phyloP scores from a whole-genome alignment of 2,888 invertebrate species.

The Metacarcinus magister region DNA sequence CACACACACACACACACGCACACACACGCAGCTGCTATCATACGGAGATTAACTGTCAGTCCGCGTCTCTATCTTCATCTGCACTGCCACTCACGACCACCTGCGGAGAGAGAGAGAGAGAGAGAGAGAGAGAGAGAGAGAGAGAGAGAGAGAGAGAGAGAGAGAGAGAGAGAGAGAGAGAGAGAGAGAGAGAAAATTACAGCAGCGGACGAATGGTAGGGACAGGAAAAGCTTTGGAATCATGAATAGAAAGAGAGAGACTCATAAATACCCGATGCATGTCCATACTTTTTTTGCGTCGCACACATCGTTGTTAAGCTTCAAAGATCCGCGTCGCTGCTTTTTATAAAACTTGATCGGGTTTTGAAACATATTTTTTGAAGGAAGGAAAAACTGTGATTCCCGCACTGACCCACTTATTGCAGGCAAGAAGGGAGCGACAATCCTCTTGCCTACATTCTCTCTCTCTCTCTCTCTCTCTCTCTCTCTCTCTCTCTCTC shows the following conservation, averaged over 20 bases:
- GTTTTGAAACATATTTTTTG: neutral
- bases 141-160: neutral
- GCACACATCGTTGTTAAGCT: no score
- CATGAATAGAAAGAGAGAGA: conserved; percentile 26
- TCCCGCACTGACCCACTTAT: neutral
- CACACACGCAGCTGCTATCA: conserved; percentile 6
- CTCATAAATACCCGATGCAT: neutral
- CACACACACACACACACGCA: conserved; percentile 69
- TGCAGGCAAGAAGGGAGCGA: neutral
- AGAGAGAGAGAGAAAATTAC: no score
- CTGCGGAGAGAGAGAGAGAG: neutral
- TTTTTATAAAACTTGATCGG: neutral
- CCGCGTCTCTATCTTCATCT: neutral
- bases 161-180: neutral
- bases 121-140: neutral
- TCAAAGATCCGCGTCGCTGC: neutral
- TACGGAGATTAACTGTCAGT: neutral
- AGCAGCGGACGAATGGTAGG: neutral
- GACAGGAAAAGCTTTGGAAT: neutral
- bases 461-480: neutral
- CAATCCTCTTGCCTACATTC: neutral
- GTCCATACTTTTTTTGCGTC: neutral
- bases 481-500: conserved; percentile 28
- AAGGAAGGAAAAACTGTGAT: neutral
- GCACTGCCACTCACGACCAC: no score